Evolutionary conservation across 1,140 invertebrate genomes (phyloP), one percentile per base, ranked within the genome.

Genomic region (Cyrtorhinus lividipennis): DNA sequence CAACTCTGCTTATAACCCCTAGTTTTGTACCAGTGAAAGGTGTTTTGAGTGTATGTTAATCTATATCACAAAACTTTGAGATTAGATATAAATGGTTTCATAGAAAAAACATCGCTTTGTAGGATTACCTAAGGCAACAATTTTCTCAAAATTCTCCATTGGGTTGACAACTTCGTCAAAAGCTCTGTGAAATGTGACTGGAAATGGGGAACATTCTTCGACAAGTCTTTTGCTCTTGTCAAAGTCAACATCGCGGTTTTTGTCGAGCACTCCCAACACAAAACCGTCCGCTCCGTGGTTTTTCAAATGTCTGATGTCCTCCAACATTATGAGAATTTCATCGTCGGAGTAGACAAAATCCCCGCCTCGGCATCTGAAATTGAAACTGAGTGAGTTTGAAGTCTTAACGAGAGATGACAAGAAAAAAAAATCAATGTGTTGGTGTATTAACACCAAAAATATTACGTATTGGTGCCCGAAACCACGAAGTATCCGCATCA

Each of bases 111-210:
- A n/a, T n/a, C n/a, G n/a, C n/a, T n/a, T n/a, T n/a, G n/a, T n/a
- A n/a, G n/a, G n/a, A n/a, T n/a, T 20, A 27, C 90, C 90, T 2
- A 94, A 71, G 13, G 80, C 70, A 20, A 85, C 83, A 1, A 95
- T 76, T 1, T 75, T 74, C 63, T 87, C 75, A 1, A 93, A 70
- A 18, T 83, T 78, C 60, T 78, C 72, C 0, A 80, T 66, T 5
- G 88, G 84, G 67, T 83, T 72, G 1, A 66, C 53, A 24, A 76
- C 75, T 63, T 88, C 75, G 73, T 96, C 93, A 73, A 95, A 92
- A 0, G 93, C 93, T 70, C 88, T 76, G 69, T 90, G 87, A 69
- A 92, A 92, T 5, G 89, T 92, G 0, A 86, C 81, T 0, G 87
- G 87, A 5, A 84, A 72, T 0, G 86, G 84, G 56, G 68, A 67